Conservation (phyloP, 2,888 invertebrate genomes). For the Sphecodes monilicornis region DNA sequence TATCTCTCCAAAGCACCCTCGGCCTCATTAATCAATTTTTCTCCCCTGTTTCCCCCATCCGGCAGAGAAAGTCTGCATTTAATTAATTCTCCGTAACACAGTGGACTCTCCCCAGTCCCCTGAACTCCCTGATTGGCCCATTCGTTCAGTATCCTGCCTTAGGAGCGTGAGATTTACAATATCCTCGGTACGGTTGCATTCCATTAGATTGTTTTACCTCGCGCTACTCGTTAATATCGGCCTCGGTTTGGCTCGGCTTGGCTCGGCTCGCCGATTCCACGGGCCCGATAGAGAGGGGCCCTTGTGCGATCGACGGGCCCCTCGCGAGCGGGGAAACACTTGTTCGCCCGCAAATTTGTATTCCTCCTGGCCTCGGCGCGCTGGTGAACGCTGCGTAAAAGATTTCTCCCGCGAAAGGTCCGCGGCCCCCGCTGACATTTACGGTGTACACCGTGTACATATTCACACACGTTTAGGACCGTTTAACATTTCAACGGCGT, state of each 20-base stretch:
- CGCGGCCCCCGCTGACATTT: conserved; percentile 65
- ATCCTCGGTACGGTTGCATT: conserved; percentile 41
- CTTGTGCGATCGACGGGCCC: conserved; percentile 26
- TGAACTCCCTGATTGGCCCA: not conserved
- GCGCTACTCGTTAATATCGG: conserved; percentile 56
- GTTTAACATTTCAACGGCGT: conserved; percentile 72
- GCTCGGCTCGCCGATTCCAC: conserved; percentile 44
- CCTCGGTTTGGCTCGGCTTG: conserved; percentile 3
- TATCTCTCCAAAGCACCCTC: not conserved
- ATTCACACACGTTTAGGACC: conserved; percentile 69
- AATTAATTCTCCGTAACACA: not conserved
- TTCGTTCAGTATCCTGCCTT: not conserved
- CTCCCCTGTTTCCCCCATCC: not conserved
- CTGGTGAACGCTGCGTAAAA: conserved; percentile 54
- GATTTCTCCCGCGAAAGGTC: conserved; percentile 63
- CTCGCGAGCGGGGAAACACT: conserved; percentile 3
- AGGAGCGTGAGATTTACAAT: conserved; percentile 57
- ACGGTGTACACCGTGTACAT: conserved; percentile 55
- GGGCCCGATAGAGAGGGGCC: conserved; percentile 43
- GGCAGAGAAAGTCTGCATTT: not conserved
- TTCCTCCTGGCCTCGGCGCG: conserved; percentile 38
- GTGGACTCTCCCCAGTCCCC: not conserved
- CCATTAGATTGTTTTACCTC: conserved; percentile 59
- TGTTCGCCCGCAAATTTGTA: conserved; percentile 61
- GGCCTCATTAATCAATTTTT: not conserved